Conservation (phyloP, 2,113 vertebrate genomes). For the Eolophus roseicapilla region DNA sequence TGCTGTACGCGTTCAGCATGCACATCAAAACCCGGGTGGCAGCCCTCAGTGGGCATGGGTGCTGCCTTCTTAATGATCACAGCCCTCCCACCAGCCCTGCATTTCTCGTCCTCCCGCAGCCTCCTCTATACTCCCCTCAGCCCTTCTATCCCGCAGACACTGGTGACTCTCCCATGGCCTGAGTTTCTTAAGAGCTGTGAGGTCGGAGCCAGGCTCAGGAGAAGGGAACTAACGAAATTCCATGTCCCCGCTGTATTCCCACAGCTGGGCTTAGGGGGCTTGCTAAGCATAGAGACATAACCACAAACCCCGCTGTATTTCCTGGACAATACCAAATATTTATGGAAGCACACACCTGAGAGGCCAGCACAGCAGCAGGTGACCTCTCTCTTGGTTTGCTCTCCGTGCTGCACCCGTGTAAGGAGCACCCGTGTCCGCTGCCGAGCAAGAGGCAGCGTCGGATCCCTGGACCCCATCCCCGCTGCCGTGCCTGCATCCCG, state of each 20-base stretch:
- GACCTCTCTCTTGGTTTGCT: background rate
- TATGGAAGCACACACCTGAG: background rate
- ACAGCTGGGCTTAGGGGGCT: background rate
- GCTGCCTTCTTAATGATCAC: background rate
- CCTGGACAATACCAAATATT: background rate
- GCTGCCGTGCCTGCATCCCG: background rate
- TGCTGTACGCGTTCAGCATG: accelerated
- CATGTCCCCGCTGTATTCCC: accelerated
- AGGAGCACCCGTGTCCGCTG: background rate
- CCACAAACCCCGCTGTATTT: background rate
- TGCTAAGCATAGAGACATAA: background rate
- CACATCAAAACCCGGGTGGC: background rate
- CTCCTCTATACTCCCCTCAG: no score
- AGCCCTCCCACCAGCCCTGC: background rate
- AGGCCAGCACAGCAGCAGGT: background rate
- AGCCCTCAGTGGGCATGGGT: background rate
- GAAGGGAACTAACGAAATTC: background rate
- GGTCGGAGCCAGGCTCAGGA: background rate
- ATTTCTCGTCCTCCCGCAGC: background rate
- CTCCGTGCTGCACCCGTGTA: background rate
- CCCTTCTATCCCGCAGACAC: background rate
- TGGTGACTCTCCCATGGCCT: background rate
- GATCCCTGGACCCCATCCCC: background rate
- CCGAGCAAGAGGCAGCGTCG: background rate
- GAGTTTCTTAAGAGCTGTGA: background rate